Evolutionary conservation across 2,113 vertebrate species (phyloP).

Genomic region (Mormyrus lacerda): DNA sequence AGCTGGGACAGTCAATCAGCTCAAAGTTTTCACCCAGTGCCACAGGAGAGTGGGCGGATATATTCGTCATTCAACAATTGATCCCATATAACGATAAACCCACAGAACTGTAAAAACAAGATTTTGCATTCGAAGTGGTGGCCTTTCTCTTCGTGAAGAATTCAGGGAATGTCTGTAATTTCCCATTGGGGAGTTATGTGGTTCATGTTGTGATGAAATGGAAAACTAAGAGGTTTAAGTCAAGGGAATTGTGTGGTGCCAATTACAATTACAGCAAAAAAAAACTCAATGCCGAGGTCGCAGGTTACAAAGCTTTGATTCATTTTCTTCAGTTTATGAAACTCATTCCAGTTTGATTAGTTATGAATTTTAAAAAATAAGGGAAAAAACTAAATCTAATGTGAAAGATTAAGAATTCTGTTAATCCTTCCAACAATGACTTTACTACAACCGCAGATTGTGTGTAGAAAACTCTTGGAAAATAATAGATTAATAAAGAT

Average conservation of each 20-base stretch:
- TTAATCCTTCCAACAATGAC: neutral
- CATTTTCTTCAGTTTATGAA: neutral
- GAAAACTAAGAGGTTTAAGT: conserved; percentile 25
- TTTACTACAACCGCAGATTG: neutral
- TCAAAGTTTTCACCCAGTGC: neutral
- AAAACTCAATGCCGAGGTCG: neutral
- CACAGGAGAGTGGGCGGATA: neutral
- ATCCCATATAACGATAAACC: conserved; percentile 32
- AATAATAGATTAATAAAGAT: neutral
- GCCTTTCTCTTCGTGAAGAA: conserved; percentile 31
- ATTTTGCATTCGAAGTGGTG: conserved; percentile 22
- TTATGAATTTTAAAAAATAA: neutral
- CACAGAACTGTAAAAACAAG: conserved; percentile 35
- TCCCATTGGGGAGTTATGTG: conserved; percentile 37
- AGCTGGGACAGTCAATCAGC: neutral
- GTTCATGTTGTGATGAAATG: conserved; percentile 28
- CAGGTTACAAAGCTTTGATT: neutral
- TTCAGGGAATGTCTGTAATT: conserved; percentile 38
- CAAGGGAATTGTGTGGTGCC: neutral
- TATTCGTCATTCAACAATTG: conserved; percentile 20
- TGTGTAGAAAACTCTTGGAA: neutral
- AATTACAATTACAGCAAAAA: neutral
- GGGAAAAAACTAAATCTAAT: neutral
- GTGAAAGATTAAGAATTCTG: neutral
- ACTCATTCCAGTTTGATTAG: neutral